Base-by-base conservation (phyloP, 2,113 vertebrate species). In the Saccopteryx bilineata region DNA sequence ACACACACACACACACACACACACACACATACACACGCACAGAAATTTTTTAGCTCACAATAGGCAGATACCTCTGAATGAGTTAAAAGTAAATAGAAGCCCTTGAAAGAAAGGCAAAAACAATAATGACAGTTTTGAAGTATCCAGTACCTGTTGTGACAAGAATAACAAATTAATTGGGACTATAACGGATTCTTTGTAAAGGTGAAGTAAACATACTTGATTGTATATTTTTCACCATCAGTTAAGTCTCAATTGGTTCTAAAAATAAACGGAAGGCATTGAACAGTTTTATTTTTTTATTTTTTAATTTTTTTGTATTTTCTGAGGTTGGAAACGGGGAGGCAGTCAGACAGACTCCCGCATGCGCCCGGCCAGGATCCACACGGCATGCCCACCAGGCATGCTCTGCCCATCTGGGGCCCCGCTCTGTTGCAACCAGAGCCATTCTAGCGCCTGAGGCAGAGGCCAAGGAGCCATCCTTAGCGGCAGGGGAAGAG, bases 121-220 rank as follows among this genome's bases (percentile, higher is more conserved):
- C 96, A 97, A 97, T 98, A 98, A 99, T 99, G 99, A 99, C 99
- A 99, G 99, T 98, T 99, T 99, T 99, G 99, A 99, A 99, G 99
- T 98, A 99, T 99, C 99, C 98, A 99, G 98, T 99, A 99, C 98
- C 98, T 99, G 99, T 99, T 99, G 99, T 99, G 99, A 99, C 99
- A 99, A 99, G 99, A 99, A 99, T 99, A 99, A 99, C 99, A 99
- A 99, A 99, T 99, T 99, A 99, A 99, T 99, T 99, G 99, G 99
- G 99, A 99, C 99, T 99, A 99, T 99, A 99, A 99, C 99, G 98
- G 99, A 99, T 99, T 99, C 98, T 99, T 99, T 99, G 99, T 99
- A 99, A 99, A 99, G 99, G 99, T 99, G 99, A 99, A 99, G 99
- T 99, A 99, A 99, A 99, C 99, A 99, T 99, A 99, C 99, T 99